Conservation (phyloP, 2,888 invertebrate genomes). For the Pheosia tremula region DNA sequence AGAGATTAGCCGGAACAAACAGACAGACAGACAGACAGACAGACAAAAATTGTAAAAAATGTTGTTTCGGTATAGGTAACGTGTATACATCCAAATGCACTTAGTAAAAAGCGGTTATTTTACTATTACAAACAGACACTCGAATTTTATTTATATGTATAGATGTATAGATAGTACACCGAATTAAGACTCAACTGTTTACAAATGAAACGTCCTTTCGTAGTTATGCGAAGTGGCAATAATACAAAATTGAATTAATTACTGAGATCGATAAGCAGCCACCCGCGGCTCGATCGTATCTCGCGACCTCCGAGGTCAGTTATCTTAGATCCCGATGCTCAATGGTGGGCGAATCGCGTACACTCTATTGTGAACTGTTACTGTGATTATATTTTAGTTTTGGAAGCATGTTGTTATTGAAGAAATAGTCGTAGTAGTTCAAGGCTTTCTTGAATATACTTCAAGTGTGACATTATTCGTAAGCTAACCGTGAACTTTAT, state of each 20-base stretch:
- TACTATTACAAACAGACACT: too few species aligned
- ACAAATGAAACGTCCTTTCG: not conserved
- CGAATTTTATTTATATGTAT: too few species aligned
- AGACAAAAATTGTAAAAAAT: too few species aligned
- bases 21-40: too few species aligned
- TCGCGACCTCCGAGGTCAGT: conserved; percentile 55
- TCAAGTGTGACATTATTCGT: too few species aligned
- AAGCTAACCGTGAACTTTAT: too few species aligned
- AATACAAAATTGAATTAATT: conserved; percentile 56
- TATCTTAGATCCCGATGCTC: conserved; percentile 43
- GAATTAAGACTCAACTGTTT: not conserved
- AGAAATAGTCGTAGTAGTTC: too few species aligned
- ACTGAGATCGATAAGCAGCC: conserved; percentile 51
- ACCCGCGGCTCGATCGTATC: conserved; percentile 56
- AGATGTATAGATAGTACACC: too few species aligned
- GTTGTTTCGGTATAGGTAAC: not conserved
- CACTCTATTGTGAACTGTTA: not conserved
- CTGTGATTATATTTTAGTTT: not conserved
- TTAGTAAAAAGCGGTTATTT: too few species aligned
- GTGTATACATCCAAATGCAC: not conserved
- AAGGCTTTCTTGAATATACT: too few species aligned
- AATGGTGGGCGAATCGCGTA: not conserved
- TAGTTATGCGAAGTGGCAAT: conserved; percentile 30
- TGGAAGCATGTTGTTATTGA: too few species aligned
- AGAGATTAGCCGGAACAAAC: not conserved